Percentiles rank a stretch among this genome's conserved stretches.
Evolutionary conservation across 2,797 vertebrate genomes (phyloP).

Genomic region (Onychomys torridus): DNA sequence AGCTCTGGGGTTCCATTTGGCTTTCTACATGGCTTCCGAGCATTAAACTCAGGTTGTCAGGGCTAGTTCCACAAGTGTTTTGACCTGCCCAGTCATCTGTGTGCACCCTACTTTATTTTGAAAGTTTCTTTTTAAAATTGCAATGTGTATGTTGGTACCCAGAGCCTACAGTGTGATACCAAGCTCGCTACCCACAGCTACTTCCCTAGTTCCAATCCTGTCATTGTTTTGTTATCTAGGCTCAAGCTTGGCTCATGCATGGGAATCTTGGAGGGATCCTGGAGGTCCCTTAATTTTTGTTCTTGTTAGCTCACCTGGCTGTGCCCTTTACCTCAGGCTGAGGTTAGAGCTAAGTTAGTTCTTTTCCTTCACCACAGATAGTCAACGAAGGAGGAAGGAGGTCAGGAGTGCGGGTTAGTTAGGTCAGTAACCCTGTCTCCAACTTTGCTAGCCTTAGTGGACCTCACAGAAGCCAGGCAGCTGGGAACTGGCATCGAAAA

Average conservation of each 20-base stretch:
- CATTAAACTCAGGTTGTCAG: neutral
- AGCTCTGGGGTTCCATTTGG: neutral
- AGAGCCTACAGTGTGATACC: neutral
- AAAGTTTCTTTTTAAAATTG: neutral
- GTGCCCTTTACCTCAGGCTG: no score
- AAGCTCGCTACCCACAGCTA: neutral
- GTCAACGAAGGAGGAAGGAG: neutral
- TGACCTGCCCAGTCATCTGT: neutral
- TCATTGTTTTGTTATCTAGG: no score
- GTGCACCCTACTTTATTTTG: neutral
- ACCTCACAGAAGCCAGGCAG: neutral
- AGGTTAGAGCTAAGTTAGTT: neutral
- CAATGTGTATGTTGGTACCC: neutral
- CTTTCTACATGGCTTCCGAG: neutral
- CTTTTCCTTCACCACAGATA: neutral
- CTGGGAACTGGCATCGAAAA: fast-evolving
- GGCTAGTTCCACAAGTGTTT: neutral
- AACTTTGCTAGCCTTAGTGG: neutral
- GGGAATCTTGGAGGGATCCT: neutral
- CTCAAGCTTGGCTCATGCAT: neutral
- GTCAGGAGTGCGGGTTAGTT: neutral
- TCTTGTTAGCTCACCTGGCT: fast-evolving
- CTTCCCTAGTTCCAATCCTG: neutral
- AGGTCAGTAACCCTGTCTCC: neutral
- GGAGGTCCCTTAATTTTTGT: neutral